phyloP scores from a whole-genome alignment of 2,113 vertebrate genomes.

The Sardina pilchardus region DNA sequence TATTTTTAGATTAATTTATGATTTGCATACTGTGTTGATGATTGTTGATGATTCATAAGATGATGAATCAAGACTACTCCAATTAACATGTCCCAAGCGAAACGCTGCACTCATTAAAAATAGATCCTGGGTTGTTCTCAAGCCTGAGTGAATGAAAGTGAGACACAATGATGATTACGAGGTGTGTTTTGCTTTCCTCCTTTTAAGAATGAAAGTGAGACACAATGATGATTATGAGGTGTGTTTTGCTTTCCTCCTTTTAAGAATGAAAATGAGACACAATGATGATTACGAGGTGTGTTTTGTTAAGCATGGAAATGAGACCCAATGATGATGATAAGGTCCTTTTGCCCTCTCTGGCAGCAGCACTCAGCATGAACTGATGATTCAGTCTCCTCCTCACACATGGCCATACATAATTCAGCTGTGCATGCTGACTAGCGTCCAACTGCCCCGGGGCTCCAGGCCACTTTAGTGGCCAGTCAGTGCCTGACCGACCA shows the following conservation, averaged over 20 bases:
- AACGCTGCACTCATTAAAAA: too few relatives aligned
- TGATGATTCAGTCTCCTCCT: constrained; percentile 28
- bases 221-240: neutral
- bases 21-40: neutral
- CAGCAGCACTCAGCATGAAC: neutral
- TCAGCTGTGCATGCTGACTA: constrained; percentile 72
- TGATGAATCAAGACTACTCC: neutral
- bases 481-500: neutral
- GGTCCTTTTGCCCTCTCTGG: neutral
- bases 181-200: neutral
- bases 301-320: neutral
- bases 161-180: neutral
- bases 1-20: neutral
- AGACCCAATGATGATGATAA: neutral
- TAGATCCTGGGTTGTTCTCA: too few relatives aligned
- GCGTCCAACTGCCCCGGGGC: constrained; percentile 73
- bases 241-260: neutral
- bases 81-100: too few relatives aligned
- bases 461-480: constrained; percentile 55
- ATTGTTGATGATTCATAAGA: neutral
- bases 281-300: neutral
- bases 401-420: constrained; percentile 70
- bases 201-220: neutral
- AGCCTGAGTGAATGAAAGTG: neutral
- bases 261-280: neutral